phyloP scores from a whole-genome alignment of 2,888 invertebrate genomes.

The Rhagium mordax region DNA sequence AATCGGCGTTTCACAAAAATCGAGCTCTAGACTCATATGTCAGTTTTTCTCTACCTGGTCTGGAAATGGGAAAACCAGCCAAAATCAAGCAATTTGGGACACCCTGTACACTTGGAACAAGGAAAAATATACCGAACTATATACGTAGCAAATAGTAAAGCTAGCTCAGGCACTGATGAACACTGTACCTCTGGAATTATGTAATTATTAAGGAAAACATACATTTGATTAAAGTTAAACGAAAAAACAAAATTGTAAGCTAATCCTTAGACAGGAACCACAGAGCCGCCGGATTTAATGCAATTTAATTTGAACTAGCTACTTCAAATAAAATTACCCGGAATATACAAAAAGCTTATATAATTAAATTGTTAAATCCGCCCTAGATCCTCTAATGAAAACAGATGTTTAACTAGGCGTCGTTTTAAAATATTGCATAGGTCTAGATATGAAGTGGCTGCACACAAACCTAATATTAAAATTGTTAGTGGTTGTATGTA shows the following conservation, averaged over 20 bases:
- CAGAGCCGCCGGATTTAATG: slow-evolving; percentile 12
- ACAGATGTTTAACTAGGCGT: not conserved
- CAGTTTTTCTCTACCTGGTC: too few species aligned
- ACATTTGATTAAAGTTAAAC: not conserved
- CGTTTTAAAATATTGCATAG: too few species aligned
- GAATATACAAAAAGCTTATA: not conserved
- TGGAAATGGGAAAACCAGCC: too few species aligned
- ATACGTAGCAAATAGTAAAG: too few species aligned
- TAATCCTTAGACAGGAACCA: not conserved
- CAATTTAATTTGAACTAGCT: slow-evolving; percentile 7
- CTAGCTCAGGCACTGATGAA: not conserved
- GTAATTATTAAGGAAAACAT: not conserved
- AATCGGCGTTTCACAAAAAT: too few species aligned
- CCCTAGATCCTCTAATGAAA: not conserved
- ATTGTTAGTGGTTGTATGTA: too few species aligned
- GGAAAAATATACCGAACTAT: too few species aligned
- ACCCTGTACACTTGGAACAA: too few species aligned
- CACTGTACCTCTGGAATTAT: not conserved
- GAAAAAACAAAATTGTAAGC: not conserved
- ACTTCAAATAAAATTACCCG: slow-evolving; percentile 13
- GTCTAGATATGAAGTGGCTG: too few species aligned
- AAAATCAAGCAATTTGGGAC: too few species aligned
- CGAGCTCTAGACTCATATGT: too few species aligned
- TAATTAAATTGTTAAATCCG: slow-evolving; percentile 9
- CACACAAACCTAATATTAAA: too few species aligned